Evolutionary conservation across 2,113 vertebrate species (phyloP), one percentile per base, ranked within the genome.

Genomic region (Etia nguti): DNA sequence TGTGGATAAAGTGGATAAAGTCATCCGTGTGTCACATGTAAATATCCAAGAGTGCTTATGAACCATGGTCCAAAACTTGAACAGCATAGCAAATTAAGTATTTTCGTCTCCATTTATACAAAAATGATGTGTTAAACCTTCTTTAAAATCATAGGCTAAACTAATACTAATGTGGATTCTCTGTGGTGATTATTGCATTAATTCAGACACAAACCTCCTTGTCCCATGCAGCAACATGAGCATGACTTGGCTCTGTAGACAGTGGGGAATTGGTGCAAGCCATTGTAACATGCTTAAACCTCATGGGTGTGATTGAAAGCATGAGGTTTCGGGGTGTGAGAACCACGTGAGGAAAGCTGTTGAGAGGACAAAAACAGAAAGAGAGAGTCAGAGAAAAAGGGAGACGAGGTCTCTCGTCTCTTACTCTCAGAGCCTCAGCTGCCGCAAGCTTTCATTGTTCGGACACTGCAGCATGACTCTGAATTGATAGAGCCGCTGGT

Each of bases 301-400:
- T 94, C 92, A 93, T 86, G 92, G 92, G 83, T 24, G 60, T 93
- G 92, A 94, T 94, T 92, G 93, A 95, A 92, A 95, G 92, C 93
- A 77, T 87, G 93, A 95, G 95, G 93, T 93, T 94, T 94, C 59
- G 2, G 93, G 91, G 94, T 94, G 92, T 89, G 93, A 94, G 91
- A 93, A 91, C 90, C 95, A 95, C 88, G 93, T 95, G 95, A 95
- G 93, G 86, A 46, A 89, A 93, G 92, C 87, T 95, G 94, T 93
- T 81, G 91, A 92, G 86, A 92, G 90, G 85, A 94, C 94, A 95
- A 94, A 95, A 94, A 94, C 68, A 91, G 86, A 87, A 59, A 92
- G 86, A 88, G 86, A 87, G 80, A 85, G 91, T 85, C 57, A 22
- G 84, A 86, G 92, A 90, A 85, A 94, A 91, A 88, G 89, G 80